Conservation (phyloP, 2,113 vertebrate species). For the Bettongia penicillata region DNA sequence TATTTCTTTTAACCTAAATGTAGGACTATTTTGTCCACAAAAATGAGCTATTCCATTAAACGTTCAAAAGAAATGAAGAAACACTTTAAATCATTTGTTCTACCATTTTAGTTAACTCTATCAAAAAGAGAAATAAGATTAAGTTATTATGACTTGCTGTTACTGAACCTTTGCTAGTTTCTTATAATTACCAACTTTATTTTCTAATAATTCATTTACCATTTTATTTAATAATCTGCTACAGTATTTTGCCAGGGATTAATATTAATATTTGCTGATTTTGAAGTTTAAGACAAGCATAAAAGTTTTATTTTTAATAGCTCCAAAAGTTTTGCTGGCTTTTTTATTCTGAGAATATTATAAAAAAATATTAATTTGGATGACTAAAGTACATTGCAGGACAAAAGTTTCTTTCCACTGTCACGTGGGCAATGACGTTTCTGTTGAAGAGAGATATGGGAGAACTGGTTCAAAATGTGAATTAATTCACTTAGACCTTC, state of each 20-base stretch:
- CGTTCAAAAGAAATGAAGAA: neutral
- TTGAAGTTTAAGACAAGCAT: neutral
- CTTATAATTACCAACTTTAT: neutral
- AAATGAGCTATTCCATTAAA: neutral
- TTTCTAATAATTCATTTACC: neutral
- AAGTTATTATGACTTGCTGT: neutral
- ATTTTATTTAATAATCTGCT: neutral
- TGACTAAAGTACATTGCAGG: neutral
- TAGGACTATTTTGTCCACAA: neutral
- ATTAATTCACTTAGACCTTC: too few species aligned
- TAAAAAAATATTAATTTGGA: neutral
- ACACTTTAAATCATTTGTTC: neutral
- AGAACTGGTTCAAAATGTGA: too few species aligned
- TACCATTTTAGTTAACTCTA: neutral
- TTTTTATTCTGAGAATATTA: neutral
- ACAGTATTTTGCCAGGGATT: neutral
- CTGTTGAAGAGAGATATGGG: too few species aligned
- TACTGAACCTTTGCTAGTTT: neutral
- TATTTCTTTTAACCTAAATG: neutral
- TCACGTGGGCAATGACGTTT: too few species aligned
- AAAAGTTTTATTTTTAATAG: neutral
- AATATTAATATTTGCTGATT: neutral
- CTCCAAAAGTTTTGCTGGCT: neutral
- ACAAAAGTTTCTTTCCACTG: neutral
- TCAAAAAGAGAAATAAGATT: neutral